These are phyloP conservation scores for Pluvianellus socialis DNA, from an alignment of 2,113 vertebrate genomes.

Conservation along the genomic window DNA sequence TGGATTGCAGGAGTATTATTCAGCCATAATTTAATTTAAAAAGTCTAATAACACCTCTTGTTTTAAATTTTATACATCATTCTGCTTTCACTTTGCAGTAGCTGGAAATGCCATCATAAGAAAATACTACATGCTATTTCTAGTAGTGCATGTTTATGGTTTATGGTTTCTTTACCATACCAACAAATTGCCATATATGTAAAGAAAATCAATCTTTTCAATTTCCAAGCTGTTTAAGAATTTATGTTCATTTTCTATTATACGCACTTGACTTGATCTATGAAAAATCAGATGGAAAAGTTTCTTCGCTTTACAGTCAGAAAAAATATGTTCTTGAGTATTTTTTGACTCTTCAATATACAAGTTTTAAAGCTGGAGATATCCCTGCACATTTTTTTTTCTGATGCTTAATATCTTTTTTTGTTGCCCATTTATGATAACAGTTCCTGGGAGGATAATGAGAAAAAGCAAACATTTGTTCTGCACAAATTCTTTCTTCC, in stretches of 20 bases:
- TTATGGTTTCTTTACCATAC: neutral
- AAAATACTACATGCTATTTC: neutral
- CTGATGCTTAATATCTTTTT: neutral
- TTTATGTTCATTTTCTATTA: neutral
- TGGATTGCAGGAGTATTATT: neutral
- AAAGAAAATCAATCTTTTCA: neutral
- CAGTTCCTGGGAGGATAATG: neutral
- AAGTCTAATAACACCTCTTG: neutral
- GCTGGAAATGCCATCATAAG: constrained; percentile 30
- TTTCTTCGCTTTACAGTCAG: neutral
- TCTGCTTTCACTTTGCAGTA: constrained; percentile 12
- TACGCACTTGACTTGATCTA: neutral
- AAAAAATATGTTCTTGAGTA: neutral
- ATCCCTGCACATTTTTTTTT: neutral
- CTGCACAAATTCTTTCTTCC: neutral
- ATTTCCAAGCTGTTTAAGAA: constrained; percentile 7
- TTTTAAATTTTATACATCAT: neutral
- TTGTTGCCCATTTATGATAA: neutral
- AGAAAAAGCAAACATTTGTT: neutral
- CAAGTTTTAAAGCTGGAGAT: neutral
- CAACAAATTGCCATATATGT: neutral
- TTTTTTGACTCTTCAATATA: neutral
- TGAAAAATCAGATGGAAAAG: neutral
- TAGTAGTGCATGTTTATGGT: neutral
- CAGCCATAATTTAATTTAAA: neutral